Evolutionary conservation across 2,113 vertebrate species (phyloP).

Genomic region (Hoplias malabaricus): DNA sequence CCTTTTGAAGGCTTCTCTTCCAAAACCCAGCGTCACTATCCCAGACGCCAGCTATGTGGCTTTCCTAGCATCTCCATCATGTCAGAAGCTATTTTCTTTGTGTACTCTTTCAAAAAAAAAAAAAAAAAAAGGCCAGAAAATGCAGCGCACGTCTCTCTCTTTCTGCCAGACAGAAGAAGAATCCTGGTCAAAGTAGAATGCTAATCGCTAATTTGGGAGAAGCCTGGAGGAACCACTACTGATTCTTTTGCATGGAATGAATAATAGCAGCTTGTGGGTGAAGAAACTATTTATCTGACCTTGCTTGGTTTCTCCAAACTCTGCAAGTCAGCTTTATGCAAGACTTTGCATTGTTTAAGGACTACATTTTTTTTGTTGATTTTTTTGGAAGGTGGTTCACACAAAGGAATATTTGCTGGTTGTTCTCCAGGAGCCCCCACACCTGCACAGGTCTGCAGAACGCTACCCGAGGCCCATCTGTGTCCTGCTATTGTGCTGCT

Average conservation of each 20-base stretch:
- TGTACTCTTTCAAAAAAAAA: slow-evolving; percentile 1
- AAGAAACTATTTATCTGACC: slow-evolving; percentile 36
- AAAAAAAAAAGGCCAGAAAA: not conserved
- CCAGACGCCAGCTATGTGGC: slow-evolving; percentile 4
- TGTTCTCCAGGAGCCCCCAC: slow-evolving; percentile 23
- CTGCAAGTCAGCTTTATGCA: slow-evolving; percentile 5
- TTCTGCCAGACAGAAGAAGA: slow-evolving; percentile 5
- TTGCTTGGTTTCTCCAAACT: slow-evolving; percentile 16
- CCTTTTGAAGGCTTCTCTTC: not conserved
- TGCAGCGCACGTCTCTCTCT: not conserved
- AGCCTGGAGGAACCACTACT: slow-evolving; percentile 5
- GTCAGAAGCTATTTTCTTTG: slow-evolving; percentile 25
- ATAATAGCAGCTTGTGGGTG: slow-evolving; percentile 59
- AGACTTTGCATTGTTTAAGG: not conserved
- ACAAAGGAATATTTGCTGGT: not conserved
- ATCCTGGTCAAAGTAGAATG: slow-evolving; percentile 9
- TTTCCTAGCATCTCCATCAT: slow-evolving; percentile 12
- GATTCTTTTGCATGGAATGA: slow-evolving; percentile 55
- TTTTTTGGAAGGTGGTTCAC: not conserved
- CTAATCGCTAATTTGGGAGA: slow-evolving; percentile 23
- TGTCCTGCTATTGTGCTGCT: slow-evolving; percentile 31
- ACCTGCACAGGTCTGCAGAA: slow-evolving; percentile 22
- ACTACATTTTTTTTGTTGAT: too few relatives aligned
- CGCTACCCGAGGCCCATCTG: slow-evolving; percentile 36
- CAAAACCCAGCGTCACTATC: slow-evolving; percentile 19